phyloP scores from a whole-genome alignment of 2,113 vertebrate species.

The Leucoraja erinaceus region DNA sequence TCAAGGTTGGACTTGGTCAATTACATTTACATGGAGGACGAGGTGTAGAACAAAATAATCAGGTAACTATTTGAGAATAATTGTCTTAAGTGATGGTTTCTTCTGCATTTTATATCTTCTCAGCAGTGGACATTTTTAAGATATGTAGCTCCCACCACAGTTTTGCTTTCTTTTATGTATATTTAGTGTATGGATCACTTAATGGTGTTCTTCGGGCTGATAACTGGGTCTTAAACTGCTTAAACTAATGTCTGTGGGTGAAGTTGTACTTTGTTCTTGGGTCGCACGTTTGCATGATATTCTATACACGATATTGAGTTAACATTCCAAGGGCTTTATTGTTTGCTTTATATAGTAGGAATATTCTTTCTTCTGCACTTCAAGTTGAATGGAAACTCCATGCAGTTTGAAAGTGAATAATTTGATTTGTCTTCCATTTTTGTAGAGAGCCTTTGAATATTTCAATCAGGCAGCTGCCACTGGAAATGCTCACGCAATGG shows the following conservation, averaged over 20 bases:
- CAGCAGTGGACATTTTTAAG: background rate
- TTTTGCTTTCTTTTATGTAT: too few species aligned
- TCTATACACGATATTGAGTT: background rate
- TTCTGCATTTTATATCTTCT: background rate
- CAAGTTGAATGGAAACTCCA: background rate
- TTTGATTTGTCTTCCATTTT: conserved; percentile 40
- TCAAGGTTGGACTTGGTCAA: conserved; percentile 89
- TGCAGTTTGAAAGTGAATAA: background rate
- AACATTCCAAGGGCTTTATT: too few species aligned
- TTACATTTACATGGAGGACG: conserved; percentile 91
- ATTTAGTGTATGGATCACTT: too few species aligned
- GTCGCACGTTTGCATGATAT: background rate
- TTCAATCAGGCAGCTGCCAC: conserved; percentile 95
- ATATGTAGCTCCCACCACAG: too few species aligned
- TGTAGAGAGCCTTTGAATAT: conserved; percentile 91
- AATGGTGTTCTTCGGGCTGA: background rate
- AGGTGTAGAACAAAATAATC: conserved; percentile 94
- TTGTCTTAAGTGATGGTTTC: background rate
- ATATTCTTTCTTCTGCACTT: too few species aligned
- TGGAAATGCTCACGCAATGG: conserved; percentile 95
- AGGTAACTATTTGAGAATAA: conserved; percentile 60
- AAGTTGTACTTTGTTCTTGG: too few species aligned
- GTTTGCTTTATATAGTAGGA: too few species aligned
- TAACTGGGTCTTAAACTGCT: background rate
- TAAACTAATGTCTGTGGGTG: background rate